phyloP scores from a whole-genome alignment of 2,113 vertebrate genomes.

The Hemiprocne comata region DNA sequence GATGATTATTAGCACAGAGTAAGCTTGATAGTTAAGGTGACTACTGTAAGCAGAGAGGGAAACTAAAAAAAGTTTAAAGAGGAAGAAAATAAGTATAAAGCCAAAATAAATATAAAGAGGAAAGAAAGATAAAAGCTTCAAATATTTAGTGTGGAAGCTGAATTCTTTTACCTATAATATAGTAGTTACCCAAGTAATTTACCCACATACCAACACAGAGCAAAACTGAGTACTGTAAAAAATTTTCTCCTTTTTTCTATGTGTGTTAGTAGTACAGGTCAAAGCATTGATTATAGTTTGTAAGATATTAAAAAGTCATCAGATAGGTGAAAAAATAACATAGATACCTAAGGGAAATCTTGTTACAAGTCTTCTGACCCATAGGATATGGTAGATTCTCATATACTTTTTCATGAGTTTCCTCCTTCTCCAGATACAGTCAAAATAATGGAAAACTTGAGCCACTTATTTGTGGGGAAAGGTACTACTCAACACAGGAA shows the following conservation, averaged over 20 bases:
- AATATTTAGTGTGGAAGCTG: not conserved
- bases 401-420: not conserved
- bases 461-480: not conserved
- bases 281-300: not conserved
- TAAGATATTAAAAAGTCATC: not conserved
- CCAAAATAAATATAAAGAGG: not conserved
- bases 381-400: not conserved
- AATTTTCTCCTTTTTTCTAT: not conserved
- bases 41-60: not conserved
- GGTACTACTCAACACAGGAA: not conserved
- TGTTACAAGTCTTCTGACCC: not conserved
- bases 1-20: not conserved
- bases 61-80: not conserved
- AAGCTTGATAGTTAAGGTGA: not conserved
- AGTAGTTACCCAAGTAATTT: not conserved
- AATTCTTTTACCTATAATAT: not conserved
- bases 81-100: not conserved
- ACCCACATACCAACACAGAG: not conserved
- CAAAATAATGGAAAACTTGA: not conserved
- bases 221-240: not conserved
- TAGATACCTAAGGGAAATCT: not conserved
- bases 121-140: not conserved
- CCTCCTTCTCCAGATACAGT: not conserved
- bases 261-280: not conserved
- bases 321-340: not conserved